These are phyloP conservation scores for Cariama cristata DNA, from an alignment of 2,113 vertebrate genomes.

Conservation along the genomic window DNA sequence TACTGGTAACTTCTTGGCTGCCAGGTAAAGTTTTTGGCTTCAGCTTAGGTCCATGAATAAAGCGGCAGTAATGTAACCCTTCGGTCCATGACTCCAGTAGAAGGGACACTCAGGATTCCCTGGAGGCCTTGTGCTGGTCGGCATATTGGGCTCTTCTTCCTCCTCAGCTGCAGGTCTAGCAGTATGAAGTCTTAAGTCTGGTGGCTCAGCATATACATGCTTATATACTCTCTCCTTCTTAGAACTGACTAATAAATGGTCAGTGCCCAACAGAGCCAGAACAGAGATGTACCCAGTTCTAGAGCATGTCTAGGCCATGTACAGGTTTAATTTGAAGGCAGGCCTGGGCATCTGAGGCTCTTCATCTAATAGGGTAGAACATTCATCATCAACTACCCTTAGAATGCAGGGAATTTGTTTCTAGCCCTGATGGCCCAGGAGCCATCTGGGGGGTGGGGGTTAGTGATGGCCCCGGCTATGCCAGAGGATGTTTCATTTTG, in stretches of 20 bases:
- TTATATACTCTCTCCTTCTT: accelerated
- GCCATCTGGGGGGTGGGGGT: background rate
- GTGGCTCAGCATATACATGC: accelerated
- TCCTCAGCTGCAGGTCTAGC: background rate
- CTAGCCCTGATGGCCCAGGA: background rate
- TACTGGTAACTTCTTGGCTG: accelerated
- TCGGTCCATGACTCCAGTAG: accelerated
- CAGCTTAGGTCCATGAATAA: background rate
- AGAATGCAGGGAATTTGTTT: accelerated
- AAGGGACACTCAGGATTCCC: too few relatives aligned
- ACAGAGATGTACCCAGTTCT: background rate
- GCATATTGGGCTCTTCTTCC: background rate
- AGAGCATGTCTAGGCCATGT: background rate
- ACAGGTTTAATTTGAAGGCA: background rate
- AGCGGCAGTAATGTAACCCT: background rate
- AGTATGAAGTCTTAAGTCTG: accelerated
- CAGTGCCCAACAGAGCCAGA: background rate
- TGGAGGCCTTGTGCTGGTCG: too few relatives aligned
- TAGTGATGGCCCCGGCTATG: background rate
- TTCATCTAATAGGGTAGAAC: background rate
- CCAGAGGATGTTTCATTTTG: accelerated
- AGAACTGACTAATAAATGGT: accelerated
- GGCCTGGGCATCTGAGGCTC: background rate
- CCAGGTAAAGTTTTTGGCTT: accelerated
- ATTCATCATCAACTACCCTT: accelerated